Base-by-base conservation (phyloP, 53 echinoderm and acorn worm species). In the Apostichopus leukothele region DNA sequence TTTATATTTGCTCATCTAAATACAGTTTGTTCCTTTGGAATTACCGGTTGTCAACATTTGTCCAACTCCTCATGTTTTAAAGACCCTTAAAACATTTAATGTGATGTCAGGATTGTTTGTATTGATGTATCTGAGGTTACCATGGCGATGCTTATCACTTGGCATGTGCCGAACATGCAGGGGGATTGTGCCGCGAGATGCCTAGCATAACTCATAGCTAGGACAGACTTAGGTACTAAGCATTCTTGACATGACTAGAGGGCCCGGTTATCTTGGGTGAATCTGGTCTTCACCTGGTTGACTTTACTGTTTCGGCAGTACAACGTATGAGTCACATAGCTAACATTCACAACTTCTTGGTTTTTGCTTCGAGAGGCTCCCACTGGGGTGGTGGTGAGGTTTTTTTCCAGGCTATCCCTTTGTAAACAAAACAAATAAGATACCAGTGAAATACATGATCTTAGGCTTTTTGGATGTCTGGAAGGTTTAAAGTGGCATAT, bases 161-260 rank as follows among this genome's bases (percentile, higher is more conserved):
- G 80, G 80, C 80, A 80, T 80, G 80, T 23, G 80, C 9, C 18
- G 54, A 16, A 80, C 80, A 80, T 57, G 53, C 80, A 20, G 80
- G 71, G 71, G 57, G 53, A 53, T 21, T 21, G 19, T 53, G 80
- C 53, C 54, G 80, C 23, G 57, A 53, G 80, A 80, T 80, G 80
- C 80, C 80, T 21, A 57, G 80, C 80, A 80, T 80, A 80, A 53
- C 80, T 80, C 54, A 53, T 80, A 55, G 80, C 54, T 0, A 57
- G 23, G 80, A 19, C 51, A 78, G 78, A 78, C 39, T 78, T 71
- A 20, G 80, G 50, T 80, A 14, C 54, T 21, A 18, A 19, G 80
- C 80, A 80, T 80, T 80, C 80, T 57, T 80, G 54, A 80, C 80
- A 80, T 80, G 80, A 80, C 80, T 50, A 51, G 51, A 51, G 57